Evolutionary conservation across 1,140 invertebrate genomes (phyloP).

Genomic region (Radopholus similis): DNA sequence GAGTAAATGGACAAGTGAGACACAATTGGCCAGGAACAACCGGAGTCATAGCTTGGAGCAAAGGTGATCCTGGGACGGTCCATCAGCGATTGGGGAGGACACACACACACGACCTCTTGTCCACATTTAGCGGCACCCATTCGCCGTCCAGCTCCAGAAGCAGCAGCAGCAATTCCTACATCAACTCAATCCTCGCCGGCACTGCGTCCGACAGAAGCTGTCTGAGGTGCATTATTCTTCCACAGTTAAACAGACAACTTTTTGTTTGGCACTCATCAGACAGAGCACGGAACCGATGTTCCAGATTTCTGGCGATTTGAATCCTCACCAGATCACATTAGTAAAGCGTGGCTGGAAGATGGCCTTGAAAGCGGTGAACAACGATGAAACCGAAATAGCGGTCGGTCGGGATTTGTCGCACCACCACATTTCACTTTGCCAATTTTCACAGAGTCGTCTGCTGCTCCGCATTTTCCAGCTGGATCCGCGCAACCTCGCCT

Average conservation of each 20-base stretch:
- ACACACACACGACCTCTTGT: background rate
- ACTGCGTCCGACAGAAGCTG: conserved; percentile 18
- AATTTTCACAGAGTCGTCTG: background rate
- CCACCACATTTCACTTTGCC: background rate
- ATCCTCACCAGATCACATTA: conserved; percentile 38
- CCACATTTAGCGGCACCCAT: conserved; percentile 23
- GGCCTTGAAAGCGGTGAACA: conserved; percentile 36
- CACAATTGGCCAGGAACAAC: background rate
- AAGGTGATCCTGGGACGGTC: background rate
- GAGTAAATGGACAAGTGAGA: background rate
- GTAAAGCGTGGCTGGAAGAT: conserved; percentile 45
- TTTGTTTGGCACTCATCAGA: conserved; percentile 8
- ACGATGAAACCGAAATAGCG: conserved; percentile 50
- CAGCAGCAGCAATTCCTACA: conserved; percentile 22
- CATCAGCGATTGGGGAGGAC: background rate
- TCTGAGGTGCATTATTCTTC: conserved; percentile 12
- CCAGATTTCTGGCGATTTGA: conserved; percentile 45
- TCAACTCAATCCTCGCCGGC: conserved; percentile 7
- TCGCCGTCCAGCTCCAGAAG: conserved; percentile 28
- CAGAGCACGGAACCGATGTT: conserved; percentile 48
- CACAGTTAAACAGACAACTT: background rate
- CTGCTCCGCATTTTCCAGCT: conserved; percentile 41
- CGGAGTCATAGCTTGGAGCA: conserved; percentile 30
- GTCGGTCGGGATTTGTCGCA: conserved; percentile 5
- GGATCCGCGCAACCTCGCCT: conserved; percentile 30